Evolutionary conservation across 1,140 invertebrate genomes (phyloP), one percentile per base, ranked within the genome.

Genomic region (Papilio dardanus): DNA sequence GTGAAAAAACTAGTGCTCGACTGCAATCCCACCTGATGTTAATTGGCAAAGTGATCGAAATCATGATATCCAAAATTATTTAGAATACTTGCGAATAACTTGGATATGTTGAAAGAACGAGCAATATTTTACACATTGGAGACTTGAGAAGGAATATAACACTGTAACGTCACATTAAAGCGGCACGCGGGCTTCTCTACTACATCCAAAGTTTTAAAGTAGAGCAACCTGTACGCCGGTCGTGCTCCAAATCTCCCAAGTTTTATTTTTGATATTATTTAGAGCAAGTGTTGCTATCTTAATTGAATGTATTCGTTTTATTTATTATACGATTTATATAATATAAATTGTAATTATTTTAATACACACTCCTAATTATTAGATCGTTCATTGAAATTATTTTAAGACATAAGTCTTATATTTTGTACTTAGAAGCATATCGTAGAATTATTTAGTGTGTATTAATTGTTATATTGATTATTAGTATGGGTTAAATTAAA

Each of bases 181-280:
- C 74, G 76, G 74, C 69, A 73, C 74, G 79, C 74, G 81, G 76
- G 77, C 66, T 54, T 42, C 74, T 82, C 62, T 74, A 75, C 74
- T 71, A 58, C 10, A 58, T 58, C 31, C 35, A 46, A 67, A 62
- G 3, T 67, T 19, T 68, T 67, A 69, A 74, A 54, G 50, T 76
- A 74, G 79, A 75, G 76, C 71, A 71, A 74, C 69, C 79, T 78
- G 78, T 75, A 85, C 74, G 82, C 88, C 87, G 88, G 86, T 88
- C 88, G 80, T 82, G 76, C 24, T 85, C 86, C 88, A 87, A 89
- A 86, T 89, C 87, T 86, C 83, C 77, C 76, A 85, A 76, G 31
- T 83, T 78, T 80, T 77, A 73, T 79, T 74, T 74, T 78, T 78
- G 74, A 37, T 79, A 82, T 77, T 73, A 71, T 71, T 75, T 79